A percentile compares a stretch with the other conserved stretches of the same genome.
These are phyloP conservation scores for Mionectes olivaceus DNA, from an alignment of 2,797 vertebrate genomes.

Conservation along the genomic window DNA sequence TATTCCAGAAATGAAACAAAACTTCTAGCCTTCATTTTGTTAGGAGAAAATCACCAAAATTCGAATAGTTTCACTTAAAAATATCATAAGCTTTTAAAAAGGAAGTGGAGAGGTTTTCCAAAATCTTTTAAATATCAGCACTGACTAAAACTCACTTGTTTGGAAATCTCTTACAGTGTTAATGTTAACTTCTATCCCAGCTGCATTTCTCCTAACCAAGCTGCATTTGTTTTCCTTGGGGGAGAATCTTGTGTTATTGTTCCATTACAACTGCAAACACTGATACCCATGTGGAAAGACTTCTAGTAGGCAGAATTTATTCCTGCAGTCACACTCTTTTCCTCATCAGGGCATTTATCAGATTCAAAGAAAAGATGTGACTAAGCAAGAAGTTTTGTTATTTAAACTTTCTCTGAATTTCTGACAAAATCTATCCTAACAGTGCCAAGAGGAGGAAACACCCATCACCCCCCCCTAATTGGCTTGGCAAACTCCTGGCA, in stretches of 20 bases:
- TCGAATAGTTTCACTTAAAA: neutral
- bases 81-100: neutral
- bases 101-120: neutral
- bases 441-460: neutral
- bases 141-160: neutral
- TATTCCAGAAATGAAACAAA: neutral
- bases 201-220: neutral
- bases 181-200: neutral
- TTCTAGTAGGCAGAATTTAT: neutral
- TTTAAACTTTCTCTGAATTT: neutral
- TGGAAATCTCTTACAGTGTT: neutral
- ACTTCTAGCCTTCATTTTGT: neutral
- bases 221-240: neutral
- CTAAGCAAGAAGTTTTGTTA: neutral
- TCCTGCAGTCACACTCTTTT: neutral
- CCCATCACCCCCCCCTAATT: accelerated
- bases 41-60: neutral
- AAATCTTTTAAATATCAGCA: neutral
- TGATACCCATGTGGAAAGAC: neutral
- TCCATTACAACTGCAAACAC: neutral
- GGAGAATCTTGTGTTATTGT: neutral
- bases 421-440: neutral
- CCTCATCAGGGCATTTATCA: neutral
- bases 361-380: neutral
- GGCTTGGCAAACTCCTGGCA: neutral